Conservation (phyloP, 2,113 vertebrate genomes). For the Arothron firmamentum region DNA sequence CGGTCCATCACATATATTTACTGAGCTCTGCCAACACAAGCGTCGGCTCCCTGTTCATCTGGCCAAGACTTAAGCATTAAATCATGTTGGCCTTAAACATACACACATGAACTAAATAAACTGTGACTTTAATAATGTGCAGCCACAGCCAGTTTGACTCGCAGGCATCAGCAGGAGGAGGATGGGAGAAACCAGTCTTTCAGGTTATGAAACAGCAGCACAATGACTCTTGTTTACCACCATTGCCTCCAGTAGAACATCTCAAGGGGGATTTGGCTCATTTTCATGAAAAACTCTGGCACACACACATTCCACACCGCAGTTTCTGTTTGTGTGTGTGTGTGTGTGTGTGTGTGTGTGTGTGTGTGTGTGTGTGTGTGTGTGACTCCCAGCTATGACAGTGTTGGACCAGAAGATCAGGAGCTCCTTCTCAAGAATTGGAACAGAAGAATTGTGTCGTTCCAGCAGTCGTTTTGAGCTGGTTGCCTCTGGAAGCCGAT, state of each 20-base stretch:
- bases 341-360: background rate
- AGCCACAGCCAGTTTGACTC: background rate
- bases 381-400: no score
- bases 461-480: no score
- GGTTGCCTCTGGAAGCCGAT: no score
- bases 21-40: no score
- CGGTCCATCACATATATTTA: no score
- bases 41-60: no score
- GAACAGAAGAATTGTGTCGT: no score
- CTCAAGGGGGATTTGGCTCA: conserved; percentile 20
- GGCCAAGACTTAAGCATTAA: no score
- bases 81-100: no score
- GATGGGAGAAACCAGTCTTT: conserved; percentile 4
- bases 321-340: background rate
- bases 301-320: conserved; percentile 9
- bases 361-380: background rate
- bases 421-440: no score
- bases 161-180: background rate
- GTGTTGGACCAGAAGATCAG: no score
- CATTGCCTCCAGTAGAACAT: conserved; percentile 19
- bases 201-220: conserved; percentile 22
- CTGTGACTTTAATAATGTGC: background rate
- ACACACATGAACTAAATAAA: no score
- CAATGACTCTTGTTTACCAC: conserved; percentile 35
- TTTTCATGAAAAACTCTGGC: conserved; percentile 3